Evolutionary conservation across 2,797 vertebrate genomes (phyloP), one percentile per base, ranked within the genome.

Genomic region (Megalops cyprinoides): DNA sequence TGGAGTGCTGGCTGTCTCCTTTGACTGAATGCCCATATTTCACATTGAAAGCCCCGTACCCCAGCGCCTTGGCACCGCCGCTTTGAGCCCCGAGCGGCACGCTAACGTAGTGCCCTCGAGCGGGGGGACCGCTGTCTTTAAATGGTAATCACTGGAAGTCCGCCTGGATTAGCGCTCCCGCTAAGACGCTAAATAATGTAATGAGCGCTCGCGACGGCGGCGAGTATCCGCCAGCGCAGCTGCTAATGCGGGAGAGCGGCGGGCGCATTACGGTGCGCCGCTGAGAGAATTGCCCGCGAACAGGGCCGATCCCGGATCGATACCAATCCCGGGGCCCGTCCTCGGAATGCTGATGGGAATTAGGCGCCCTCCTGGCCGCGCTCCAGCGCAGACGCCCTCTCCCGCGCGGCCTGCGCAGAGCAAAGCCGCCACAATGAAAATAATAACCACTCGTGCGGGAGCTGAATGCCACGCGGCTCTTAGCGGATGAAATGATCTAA

Each of bases 251-350:
- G 25, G 15, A 14, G 73, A 10, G 10, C 23, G 14, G 82, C 78
- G 80, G 81, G 81, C 80, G 82, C 82, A 76, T 76, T 85, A 82
- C 82, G 79, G 80, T 81, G 81, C 49, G 77, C 77, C 75, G 78
- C 81, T 71, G 81, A 83, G 82, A 80, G 86, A 91, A 90, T 78
- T 87, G 88, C 89, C 91, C 87, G 89, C 88, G 91, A 94, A 93
- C 85, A 91, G 91, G 92, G 84, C 88, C 89, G 83, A 89, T 86
- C 87, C 88, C 87, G 90, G 92, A 93, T 94, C 94, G 93, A 94
- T 94, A 93, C 90, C 92, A 93, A 93, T 94, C 94, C 92, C 88
- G 89, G 81, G 86, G 87, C 77, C 88, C 86, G 89, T 81, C 81
- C 88, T 89, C 82, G 78, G 88, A 86, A 93, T 92, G 90, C 88